phyloP scores from a whole-genome alignment of 1,140 invertebrate species.

The Zaprionus vittiger region DNA sequence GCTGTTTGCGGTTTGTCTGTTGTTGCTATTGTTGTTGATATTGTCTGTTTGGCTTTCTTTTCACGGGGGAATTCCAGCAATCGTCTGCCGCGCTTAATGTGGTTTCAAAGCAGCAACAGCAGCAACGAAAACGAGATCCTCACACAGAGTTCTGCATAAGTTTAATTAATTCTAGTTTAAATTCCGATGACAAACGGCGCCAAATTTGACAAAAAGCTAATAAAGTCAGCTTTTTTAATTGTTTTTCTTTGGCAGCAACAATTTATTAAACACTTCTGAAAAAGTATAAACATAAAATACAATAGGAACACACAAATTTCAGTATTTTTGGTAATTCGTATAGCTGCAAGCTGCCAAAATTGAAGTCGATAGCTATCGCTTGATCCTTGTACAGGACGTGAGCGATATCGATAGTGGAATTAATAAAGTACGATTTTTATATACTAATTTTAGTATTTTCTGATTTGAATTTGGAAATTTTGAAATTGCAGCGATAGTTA shows the following conservation, averaged over 20 bases:
- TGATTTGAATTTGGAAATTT: background rate
- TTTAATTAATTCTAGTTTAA: conserved; percentile 68
- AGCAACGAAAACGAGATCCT: background rate
- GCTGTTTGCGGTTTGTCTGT: conserved; percentile 32
- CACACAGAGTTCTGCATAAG: conserved; percentile 52
- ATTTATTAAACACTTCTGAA: background rate
- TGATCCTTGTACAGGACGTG: background rate
- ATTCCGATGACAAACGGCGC: conserved; percentile 65
- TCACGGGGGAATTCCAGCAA: conserved; percentile 67
- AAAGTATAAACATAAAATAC: background rate
- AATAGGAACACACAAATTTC: too few relatives aligned
- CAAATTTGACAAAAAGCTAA: conserved; percentile 49
- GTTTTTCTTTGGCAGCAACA: background rate
- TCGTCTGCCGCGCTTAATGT: conserved; percentile 44
- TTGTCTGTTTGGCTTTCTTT: conserved; percentile 61
- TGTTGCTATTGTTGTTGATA: conserved; percentile 12
- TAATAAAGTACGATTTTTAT: background rate
- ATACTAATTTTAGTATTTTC: background rate
- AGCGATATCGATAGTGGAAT: background rate
- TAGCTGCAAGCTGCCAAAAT: background rate
- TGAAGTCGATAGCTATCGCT: background rate
- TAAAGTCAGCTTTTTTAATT: conserved; percentile 4
- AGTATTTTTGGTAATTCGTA: background rate
- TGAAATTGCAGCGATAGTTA: background rate
- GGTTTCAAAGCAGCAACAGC: conserved; percentile 30